phyloP scores from a whole-genome alignment of 2,888 invertebrate genomes.

The Steinernema hermaphroditum region DNA sequence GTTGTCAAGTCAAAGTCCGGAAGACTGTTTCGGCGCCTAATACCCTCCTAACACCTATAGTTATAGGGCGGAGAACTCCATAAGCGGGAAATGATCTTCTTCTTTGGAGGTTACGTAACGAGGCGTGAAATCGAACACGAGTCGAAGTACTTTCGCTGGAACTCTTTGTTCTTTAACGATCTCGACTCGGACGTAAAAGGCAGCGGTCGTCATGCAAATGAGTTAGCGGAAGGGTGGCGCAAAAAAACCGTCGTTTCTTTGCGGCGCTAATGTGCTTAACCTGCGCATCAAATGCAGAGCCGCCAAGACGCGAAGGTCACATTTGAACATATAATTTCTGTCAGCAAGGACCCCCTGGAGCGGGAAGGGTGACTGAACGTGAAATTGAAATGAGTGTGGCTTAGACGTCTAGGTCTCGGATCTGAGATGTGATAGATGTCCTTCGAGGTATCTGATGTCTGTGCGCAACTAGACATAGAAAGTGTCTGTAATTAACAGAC shows the following conservation, averaged over 20 bases:
- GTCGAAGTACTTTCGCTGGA: neutral
- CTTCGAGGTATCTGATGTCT: no score
- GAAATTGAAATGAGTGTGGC: no score
- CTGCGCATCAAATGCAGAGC: conserved; percentile 10
- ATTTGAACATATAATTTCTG: neutral
- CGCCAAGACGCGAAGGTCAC: conserved; percentile 13
- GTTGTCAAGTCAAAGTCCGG: conserved; percentile 18
- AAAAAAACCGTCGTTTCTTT: neutral
- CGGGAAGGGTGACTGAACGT: neutral
- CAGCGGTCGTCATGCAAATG: neutral
- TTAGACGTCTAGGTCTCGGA: no score
- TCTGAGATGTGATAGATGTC: no score
- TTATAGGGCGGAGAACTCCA: neutral
- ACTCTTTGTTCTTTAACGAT: neutral
- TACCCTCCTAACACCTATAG: conserved; percentile 18
- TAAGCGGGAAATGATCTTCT: neutral
- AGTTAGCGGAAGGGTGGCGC: neutral
- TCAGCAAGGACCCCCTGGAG: neutral
- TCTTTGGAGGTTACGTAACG: neutral
- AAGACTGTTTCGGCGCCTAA: neutral
- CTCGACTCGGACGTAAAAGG: no score
- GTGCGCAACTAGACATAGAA: no score
- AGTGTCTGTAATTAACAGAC: no score
- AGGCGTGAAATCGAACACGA: neutral
- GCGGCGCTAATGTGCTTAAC: conserved; percentile 10